Conservation (phyloP, 2,797 vertebrate species). For the Pithecia hirsuta region DNA sequence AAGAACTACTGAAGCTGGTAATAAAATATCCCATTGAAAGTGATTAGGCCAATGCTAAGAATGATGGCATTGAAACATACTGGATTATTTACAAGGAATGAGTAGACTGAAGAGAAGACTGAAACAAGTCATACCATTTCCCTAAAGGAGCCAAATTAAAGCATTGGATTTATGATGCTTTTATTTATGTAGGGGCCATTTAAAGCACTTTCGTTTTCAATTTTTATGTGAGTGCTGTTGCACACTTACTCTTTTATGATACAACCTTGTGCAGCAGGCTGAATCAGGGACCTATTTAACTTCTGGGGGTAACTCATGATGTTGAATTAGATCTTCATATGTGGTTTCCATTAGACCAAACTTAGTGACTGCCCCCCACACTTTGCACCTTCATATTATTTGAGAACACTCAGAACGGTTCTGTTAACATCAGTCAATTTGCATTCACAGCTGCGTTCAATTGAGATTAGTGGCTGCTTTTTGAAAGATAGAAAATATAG, state of each 20-base stretch:
- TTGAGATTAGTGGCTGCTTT: conserved; percentile 15
- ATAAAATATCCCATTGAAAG: conserved; percentile 5
- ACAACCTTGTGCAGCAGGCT: not conserved
- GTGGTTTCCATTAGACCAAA: not conserved
- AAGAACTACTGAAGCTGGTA: not conserved
- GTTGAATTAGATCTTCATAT: not conserved
- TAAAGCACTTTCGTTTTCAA: conserved; percentile 33
- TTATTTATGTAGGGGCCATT: conserved; percentile 26
- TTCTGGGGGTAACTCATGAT: not conserved
- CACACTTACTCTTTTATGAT: not conserved
- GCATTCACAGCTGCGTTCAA: not conserved
- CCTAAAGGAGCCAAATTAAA: not conserved
- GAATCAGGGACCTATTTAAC: conserved; percentile 2
- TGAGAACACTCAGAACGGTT: not conserved
- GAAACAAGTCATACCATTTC: not conserved
- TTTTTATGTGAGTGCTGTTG: conserved; percentile 25
- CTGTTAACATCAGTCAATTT: conserved; percentile 1
- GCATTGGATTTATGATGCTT: not conserved
- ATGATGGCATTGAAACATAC: not conserved
- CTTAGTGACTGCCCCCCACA: not conserved
- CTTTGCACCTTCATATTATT: not conserved
- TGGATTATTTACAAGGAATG: not conserved
- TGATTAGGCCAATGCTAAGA: not conserved
- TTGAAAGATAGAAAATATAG: conserved; percentile 42
- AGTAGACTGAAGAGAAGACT: not conserved